A percentile compares a stretch with the other conserved stretches of the same genome.
These are phyloP conservation scores for Thunnus albacares DNA, from an alignment of 2,797 vertebrate genomes.

Conservation along the genomic window DNA sequence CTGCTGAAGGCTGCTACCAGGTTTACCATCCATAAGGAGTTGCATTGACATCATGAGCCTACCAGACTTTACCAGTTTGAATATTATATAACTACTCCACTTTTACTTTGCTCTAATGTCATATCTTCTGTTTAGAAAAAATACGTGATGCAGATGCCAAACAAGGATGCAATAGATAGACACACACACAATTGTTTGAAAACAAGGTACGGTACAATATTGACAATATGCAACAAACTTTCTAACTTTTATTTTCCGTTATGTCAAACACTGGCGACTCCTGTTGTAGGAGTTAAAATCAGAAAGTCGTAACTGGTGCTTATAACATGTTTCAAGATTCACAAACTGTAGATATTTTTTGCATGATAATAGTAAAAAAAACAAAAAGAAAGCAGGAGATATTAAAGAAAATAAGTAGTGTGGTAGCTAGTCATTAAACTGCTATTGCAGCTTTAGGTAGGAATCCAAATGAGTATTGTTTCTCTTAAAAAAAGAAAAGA, in stretches of 20 bases:
- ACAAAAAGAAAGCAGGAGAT: neutral
- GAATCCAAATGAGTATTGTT: slow-evolving; percentile 9
- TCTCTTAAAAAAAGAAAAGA: slow-evolving; percentile 16
- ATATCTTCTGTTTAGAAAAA: slow-evolving; percentile 22
- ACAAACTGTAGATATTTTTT: slow-evolving; percentile 65
- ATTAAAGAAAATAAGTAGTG: slow-evolving; percentile 9
- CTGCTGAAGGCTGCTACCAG: neutral
- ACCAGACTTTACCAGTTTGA: slow-evolving; percentile 27
- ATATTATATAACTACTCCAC: slow-evolving; percentile 11
- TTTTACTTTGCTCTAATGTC: slow-evolving; percentile 34
- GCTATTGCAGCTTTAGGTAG: slow-evolving; percentile 29
- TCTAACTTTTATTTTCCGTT: slow-evolving; percentile 36
- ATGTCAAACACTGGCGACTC: slow-evolving; percentile 41
- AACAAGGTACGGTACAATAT: neutral
- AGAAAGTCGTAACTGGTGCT: slow-evolving; percentile 53
- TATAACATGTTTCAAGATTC: slow-evolving; percentile 46
- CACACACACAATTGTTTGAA: neutral
- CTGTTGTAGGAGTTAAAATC: slow-evolving; percentile 25
- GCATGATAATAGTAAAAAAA: slow-evolving; percentile 55
- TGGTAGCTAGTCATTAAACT: slow-evolving; percentile 22
- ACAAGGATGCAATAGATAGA: slow-evolving; percentile 6
- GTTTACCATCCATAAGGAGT: neutral
- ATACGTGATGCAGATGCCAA: neutral
- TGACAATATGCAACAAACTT: slow-evolving; percentile 63
- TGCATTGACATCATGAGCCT: slow-evolving; percentile 2